Evolutionary conservation across 2,113 vertebrate species (phyloP).

Genomic region (Tenrec ecaudatus): DNA sequence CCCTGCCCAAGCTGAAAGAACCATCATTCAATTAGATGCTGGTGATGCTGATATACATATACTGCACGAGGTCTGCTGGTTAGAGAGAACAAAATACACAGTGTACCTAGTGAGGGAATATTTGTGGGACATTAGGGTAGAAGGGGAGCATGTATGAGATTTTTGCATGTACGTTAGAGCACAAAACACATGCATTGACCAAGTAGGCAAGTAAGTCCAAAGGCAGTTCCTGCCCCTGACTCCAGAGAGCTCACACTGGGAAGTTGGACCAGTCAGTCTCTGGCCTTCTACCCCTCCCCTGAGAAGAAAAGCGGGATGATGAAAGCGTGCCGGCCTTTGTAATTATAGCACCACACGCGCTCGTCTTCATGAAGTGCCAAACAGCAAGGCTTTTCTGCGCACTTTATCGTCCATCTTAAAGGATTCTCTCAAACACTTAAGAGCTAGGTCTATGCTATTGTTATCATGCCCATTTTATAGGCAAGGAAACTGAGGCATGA

Average conservation of each 20-base stretch:
- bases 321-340: background rate
- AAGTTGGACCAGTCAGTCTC: background rate
- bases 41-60: no score
- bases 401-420: background rate
- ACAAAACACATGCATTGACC: background rate
- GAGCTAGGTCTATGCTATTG: background rate
- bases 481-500: slow-evolving; percentile 23
- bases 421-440: background rate
- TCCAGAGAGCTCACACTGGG: background rate
- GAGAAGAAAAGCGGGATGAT: background rate
- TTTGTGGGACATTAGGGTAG: background rate
- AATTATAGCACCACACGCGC: background rate
- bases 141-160: background rate
- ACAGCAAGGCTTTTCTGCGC: background rate
- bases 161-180: background rate
- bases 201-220: background rate
- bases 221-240: background rate
- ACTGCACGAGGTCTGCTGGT: background rate
- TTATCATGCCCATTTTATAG: background rate
- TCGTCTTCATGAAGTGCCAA: background rate
- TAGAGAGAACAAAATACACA: background rate
- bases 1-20: background rate
- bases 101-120: background rate
- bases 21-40: background rate
- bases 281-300: background rate